Conservation (phyloP, 2,888 invertebrate genomes). For the Heliconius hortense region DNA sequence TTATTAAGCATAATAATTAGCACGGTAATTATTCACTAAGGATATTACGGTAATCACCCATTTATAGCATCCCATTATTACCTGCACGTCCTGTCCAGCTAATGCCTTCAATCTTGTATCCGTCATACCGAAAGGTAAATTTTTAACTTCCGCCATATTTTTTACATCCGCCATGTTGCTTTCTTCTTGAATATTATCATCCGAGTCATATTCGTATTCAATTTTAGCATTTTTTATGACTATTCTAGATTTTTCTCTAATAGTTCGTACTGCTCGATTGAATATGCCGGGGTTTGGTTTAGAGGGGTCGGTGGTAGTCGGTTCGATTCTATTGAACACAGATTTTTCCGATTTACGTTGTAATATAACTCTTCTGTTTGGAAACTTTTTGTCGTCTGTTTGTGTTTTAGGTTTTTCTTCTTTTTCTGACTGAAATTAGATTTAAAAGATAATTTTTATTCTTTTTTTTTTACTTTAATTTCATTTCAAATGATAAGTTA, state of each 20-base stretch:
- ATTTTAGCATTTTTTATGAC: conserved; percentile 55
- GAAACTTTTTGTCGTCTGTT: conserved; percentile 14
- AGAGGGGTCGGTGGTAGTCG: conserved; percentile 51
- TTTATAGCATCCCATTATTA: conserved; percentile 52
- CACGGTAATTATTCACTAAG: neutral
- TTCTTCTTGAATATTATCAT: conserved; percentile 50
- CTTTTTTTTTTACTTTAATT: neutral
- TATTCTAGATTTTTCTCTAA: conserved; percentile 52
- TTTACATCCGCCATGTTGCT: conserved; percentile 49
- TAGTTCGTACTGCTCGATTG: conserved; percentile 66
- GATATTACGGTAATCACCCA: conserved; percentile 16
- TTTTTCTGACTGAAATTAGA: neutral
- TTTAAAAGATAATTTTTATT: neutral
- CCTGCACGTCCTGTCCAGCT: conserved; percentile 73
- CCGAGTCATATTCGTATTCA: conserved; percentile 57
- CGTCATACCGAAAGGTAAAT: conserved; percentile 75
- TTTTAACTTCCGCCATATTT: conserved; percentile 50
- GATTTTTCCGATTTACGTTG: conserved; percentile 58
- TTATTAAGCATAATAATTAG: neutral
- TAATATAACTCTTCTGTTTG: conserved; percentile 1
- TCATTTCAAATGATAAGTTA: too few relatives aligned
- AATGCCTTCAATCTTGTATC: conserved; percentile 68
- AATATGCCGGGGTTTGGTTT: conserved; percentile 68
- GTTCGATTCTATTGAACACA: conserved; percentile 58
- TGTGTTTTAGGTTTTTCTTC: neutral